Evolutionary conservation across 2,113 vertebrate species (phyloP).

Genomic region (Lates calcarifer): DNA sequence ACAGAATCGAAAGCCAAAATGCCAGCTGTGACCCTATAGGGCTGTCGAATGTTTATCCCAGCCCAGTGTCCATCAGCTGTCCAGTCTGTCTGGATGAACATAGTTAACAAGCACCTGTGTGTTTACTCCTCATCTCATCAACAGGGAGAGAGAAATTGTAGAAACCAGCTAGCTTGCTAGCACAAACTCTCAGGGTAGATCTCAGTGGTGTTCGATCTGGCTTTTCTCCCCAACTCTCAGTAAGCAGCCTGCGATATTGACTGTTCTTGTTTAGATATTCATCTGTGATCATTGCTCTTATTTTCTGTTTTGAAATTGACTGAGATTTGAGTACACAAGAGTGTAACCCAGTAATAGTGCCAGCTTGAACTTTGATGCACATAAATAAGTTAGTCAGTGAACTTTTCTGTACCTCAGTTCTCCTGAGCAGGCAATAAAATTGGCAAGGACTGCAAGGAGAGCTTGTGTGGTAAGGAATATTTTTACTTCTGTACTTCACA

Average conservation of each 20-base stretch:
- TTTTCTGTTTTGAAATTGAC: conserved; percentile 3
- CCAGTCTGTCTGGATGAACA: conserved; percentile 21
- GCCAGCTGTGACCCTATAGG: conserved; percentile 49
- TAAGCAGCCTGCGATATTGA: conserved; percentile 22
- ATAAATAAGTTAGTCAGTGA: conserved; percentile 19
- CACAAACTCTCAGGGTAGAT: background rate
- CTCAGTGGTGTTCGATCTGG: background rate
- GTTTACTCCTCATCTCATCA: conserved; percentile 49
- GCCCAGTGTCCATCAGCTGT: conserved; percentile 55
- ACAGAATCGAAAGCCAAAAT: conserved; percentile 42
- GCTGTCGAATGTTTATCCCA: conserved; percentile 36
- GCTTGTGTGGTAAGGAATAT: background rate
- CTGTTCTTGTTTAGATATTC: conserved; percentile 10
- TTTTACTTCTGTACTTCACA: conserved; percentile 24
- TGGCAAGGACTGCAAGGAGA: conserved; percentile 23
- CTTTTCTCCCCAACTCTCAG: background rate
- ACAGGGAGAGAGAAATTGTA: background rate
- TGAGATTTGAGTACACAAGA: conserved; percentile 3
- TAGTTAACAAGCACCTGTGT: conserved; percentile 68
- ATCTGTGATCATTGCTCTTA: conserved; percentile 25
- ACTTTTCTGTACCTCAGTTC: conserved; percentile 26
- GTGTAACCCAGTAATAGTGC: background rate
- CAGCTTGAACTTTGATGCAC: conserved; percentile 33
- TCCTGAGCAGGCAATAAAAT: conserved; percentile 44
- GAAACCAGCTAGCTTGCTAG: background rate